phyloP scores from a whole-genome alignment of 2,888 invertebrate genomes.

The Oscheius onirici region DNA sequence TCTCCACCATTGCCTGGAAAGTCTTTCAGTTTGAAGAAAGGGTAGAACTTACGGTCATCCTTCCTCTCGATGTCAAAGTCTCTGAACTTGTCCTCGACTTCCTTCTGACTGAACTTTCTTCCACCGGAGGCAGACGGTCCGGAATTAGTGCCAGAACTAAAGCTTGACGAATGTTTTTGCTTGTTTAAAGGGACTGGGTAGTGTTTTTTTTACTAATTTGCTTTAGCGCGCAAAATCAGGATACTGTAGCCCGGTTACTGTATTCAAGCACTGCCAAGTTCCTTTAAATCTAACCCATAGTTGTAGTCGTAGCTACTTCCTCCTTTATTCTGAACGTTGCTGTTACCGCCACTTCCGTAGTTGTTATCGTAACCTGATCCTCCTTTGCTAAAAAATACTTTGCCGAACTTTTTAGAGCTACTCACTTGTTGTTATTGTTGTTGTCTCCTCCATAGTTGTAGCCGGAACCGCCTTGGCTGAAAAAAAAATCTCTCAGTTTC shows the following conservation, averaged over 20 bases:
- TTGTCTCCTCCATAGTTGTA: conserved; percentile 9
- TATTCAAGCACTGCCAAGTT: neutral
- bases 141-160: neutral
- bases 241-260: neutral
- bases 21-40: neutral
- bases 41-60: neutral
- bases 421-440: conserved; percentile 5
- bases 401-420: neutral
- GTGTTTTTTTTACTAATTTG: neutral
- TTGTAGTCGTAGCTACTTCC: conserved; percentile 17
- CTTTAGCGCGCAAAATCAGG: neutral
- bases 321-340: neutral
- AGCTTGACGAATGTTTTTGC: neutral
- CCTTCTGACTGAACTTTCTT: neutral
- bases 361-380: conserved; percentile 20
- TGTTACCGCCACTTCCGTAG: neutral
- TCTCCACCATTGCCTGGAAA: conserved; percentile 6
- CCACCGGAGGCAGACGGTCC: neutral
- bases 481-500: neutral
- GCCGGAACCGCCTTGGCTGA: neutral
- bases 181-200: neutral
- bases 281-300: conserved; percentile 7
- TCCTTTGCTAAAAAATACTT: conserved; percentile 20
- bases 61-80: conserved; percentile 22
- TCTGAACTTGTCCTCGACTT: conserved; percentile 25